A percentile compares a stretch with the other conserved stretches of the same genome.
phyloP scores from a whole-genome alignment of 2,113 vertebrate species.

The Oncorhynchus clarkii region DNA sequence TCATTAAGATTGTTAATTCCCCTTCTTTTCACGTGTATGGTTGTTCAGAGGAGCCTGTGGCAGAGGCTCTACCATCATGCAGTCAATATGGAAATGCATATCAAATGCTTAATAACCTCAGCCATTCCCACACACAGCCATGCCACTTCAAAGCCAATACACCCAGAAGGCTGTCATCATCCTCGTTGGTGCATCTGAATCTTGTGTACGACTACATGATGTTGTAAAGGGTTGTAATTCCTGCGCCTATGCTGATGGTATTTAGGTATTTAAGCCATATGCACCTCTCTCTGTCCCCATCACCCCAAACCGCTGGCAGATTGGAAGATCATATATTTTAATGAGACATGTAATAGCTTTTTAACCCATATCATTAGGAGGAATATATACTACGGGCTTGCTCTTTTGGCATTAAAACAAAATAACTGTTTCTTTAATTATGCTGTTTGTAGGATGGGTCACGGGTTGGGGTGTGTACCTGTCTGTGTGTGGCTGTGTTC shows the following conservation, averaged over 20 bases:
- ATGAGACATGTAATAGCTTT: constrained; percentile 80
- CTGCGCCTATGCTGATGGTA: constrained; percentile 29
- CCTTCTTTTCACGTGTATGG: neutral
- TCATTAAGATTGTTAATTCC: constrained; percentile 16
- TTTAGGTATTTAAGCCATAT: constrained; percentile 48
- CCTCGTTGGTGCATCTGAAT: constrained; percentile 1
- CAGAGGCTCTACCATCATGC: constrained; percentile 4
- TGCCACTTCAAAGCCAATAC: constrained; percentile 14
- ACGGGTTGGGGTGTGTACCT: constrained; percentile 66
- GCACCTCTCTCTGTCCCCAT: constrained; percentile 57
- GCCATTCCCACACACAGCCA: constrained; percentile 1
- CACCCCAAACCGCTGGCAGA: constrained; percentile 70
- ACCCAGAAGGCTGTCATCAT: neutral
- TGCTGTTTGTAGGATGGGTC: constrained; percentile 72
- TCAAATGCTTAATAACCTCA: constrained; percentile 42
- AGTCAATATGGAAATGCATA: constrained; percentile 25
- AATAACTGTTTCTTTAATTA: constrained; percentile 77
- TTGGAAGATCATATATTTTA: constrained; percentile 81
- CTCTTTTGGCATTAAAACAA: constrained; percentile 76
- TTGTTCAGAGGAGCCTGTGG: neutral
- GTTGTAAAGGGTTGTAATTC: constrained; percentile 15
- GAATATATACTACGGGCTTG: constrained; percentile 72
- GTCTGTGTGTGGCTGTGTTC: constrained; percentile 68
- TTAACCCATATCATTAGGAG: constrained; percentile 80
- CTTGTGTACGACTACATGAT: constrained; percentile 10